These are phyloP conservation scores for Noctuana brunneofusca DNA, from an alignment of 2,888 invertebrate species.

Conservation along the genomic window DNA sequence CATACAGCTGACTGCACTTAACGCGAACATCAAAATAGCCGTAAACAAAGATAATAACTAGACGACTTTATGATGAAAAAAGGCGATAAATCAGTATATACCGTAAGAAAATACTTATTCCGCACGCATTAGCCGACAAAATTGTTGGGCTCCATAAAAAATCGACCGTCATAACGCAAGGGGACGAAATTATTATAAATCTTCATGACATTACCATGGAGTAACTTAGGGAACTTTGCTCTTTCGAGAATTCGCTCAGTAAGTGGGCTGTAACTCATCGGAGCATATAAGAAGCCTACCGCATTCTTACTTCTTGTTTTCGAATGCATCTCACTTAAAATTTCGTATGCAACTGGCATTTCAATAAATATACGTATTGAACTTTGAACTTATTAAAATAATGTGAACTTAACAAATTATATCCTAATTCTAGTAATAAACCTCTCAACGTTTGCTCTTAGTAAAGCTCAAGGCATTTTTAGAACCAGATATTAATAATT, in stretches of 20 bases:
- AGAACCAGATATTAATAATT: too few species aligned
- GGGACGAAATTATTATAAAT: slow-evolving; percentile 79
- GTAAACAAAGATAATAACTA: slow-evolving; percentile 26
- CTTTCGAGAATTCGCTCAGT: slow-evolving; percentile 70
- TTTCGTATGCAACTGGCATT: too few species aligned
- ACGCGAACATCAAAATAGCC: slow-evolving; percentile 20
- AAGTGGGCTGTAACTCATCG: slow-evolving; percentile 79
- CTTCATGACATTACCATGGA: slow-evolving; percentile 80
- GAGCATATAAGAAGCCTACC: slow-evolving; percentile 53
- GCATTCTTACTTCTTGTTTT: slow-evolving; percentile 54
- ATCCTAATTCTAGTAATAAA: too few species aligned
- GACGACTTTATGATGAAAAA: slow-evolving; percentile 30
- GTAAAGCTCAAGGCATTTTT: too few species aligned
- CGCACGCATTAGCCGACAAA: slow-evolving; percentile 62
- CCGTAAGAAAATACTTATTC: slow-evolving; percentile 52
- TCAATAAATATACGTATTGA: too few species aligned
- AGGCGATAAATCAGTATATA: slow-evolving; percentile 44
- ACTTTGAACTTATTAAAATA: too few species aligned
- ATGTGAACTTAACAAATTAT: too few species aligned
- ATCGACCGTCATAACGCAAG: slow-evolving; percentile 64
- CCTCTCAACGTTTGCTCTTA: too few species aligned
- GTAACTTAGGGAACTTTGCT: slow-evolving; percentile 77
- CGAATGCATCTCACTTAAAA: slow-evolving; percentile 46
- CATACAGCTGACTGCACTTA: slow-evolving; percentile 23
- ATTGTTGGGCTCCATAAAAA: slow-evolving; percentile 70